Evolutionary conservation across 2,797 vertebrate species (phyloP).

Genomic region (Oreortyx pictus): DNA sequence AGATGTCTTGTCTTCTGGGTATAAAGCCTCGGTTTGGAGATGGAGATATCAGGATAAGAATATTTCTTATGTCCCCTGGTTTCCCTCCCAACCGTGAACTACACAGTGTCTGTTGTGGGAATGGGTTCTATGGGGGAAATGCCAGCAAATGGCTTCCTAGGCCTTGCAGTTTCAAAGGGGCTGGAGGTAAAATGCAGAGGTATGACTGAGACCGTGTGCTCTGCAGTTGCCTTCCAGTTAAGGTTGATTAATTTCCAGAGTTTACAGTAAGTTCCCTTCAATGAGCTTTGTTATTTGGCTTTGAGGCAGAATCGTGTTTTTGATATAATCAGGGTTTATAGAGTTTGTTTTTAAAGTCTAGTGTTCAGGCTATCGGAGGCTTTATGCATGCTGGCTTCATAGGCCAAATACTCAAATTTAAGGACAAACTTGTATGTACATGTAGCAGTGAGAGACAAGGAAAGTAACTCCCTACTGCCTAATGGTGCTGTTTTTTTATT

Average conservation of each 20-base stretch:
- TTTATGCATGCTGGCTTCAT: constrained; percentile 38
- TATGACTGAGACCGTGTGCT: neutral
- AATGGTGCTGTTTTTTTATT: constrained; percentile 47
- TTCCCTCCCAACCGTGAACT: neutral
- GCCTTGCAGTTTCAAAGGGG: neutral
- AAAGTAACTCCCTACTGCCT: constrained; percentile 47
- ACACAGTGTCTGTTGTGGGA: neutral
- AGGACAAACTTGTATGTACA: constrained; percentile 65
- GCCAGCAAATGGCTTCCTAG: neutral
- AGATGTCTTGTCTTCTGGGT: constrained; percentile 25
- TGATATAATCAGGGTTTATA: constrained; percentile 49
- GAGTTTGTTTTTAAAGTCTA: constrained; percentile 54
- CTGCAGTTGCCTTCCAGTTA: constrained; percentile 18
- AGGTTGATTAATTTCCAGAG: constrained; percentile 35
- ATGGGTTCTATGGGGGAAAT: neutral
- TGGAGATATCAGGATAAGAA: neutral
- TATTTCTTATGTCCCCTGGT: neutral
- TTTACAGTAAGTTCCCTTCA: constrained; percentile 38
- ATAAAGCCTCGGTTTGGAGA: neutral
- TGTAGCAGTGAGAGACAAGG: constrained; percentile 40
- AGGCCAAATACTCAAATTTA: constrained; percentile 53
- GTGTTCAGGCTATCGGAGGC: neutral
- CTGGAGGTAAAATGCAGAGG: neutral
- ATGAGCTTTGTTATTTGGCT: constrained; percentile 38
- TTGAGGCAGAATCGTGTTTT: constrained; percentile 57